Base-by-base conservation (phyloP, 2,797 vertebrate genomes). In the Enteromius argenteus region DNA sequence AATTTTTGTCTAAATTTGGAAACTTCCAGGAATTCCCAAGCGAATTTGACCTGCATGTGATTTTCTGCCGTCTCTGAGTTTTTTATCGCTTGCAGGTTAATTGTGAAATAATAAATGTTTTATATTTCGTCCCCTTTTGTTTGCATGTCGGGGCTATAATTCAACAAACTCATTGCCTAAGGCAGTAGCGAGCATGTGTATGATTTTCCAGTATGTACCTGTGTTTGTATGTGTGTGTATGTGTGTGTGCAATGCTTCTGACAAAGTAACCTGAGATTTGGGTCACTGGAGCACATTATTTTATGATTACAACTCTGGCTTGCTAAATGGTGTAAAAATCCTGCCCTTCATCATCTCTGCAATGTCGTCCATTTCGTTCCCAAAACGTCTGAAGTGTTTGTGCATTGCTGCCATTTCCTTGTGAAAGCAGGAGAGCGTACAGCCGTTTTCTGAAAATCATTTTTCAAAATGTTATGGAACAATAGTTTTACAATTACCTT, bases 1-100 rank as follows among this genome's bases (percentile, higher is more conserved):
- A 86, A 88, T 75, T 35, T 73, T 87, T 23, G 30, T 79, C 89
- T 89, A 90, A 90, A 87, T 91, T 90, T 92, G 91, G 89, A 90
- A 86, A 44, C 68, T 35, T 87, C 66, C 72, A 30, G 19, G 37
- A 27, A 5, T 35, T 83, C 84, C 62, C 60, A 32, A 14, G 68
- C n/a, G 75, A 19, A 64, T 84, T 86, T 5, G 66, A 75, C 81
- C 84, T 78, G 39, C 79, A 39, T 84, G 35, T 3, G 9, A 32
- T 68, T 68, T 81, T 60, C 6, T 68, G 37, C 73, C 13, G 64
- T 62, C n/a, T 27, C n/a, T 64, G 62, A 37, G 32, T 27, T 77
- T 77, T 77, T 44, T 64, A 60, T 60, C 5, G 73, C 51, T 64
- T n/a, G 35, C 73, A 83, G 81, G 73, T 67, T 77, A 77, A 68